phyloP scores from a whole-genome alignment of 2,888 invertebrate genomes.

The Cremastinae sp. region DNA sequence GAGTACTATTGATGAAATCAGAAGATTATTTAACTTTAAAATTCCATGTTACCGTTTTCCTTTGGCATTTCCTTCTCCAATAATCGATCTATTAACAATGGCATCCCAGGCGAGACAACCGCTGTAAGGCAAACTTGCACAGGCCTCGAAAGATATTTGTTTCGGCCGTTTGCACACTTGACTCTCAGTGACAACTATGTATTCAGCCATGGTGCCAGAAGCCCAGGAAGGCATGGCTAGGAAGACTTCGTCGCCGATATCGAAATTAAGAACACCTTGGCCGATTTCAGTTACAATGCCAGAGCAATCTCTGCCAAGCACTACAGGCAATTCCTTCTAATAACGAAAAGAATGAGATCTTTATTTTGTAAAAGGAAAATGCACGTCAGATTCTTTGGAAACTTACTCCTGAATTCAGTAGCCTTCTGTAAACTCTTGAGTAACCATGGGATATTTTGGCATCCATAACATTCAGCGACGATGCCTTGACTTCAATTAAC shows the following conservation, averaged over 20 bases:
- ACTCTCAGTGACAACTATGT: slow-evolving; percentile 82
- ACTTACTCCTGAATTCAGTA: slow-evolving; percentile 78
- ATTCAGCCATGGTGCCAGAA: slow-evolving; percentile 83
- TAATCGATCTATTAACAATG: slow-evolving; percentile 80
- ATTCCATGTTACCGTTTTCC: slow-evolving; percentile 80
- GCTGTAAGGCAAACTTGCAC: slow-evolving; percentile 84
- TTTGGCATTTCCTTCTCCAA: slow-evolving; percentile 81
- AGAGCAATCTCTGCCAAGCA: slow-evolving; percentile 84
- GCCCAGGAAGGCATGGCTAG: slow-evolving; percentile 83
- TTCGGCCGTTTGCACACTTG: slow-evolving; percentile 82
- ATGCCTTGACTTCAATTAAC: slow-evolving; percentile 84
- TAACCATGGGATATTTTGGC: slow-evolving; percentile 84
- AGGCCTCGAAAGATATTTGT: slow-evolving; percentile 83
- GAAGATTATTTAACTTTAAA: no score
- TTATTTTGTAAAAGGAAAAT: background rate
- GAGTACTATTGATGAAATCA: background rate
- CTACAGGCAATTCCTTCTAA: slow-evolving; percentile 82
- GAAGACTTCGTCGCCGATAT: slow-evolving; percentile 85
- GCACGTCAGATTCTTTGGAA: slow-evolving; percentile 25
- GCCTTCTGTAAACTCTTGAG: slow-evolving; percentile 79
- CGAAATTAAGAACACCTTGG: slow-evolving; percentile 82
- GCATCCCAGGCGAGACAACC: slow-evolving; percentile 83
- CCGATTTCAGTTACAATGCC: slow-evolving; percentile 85
- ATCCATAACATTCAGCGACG: slow-evolving; percentile 84
- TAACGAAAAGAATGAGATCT: background rate